A percentile compares a stretch with the other conserved stretches of the same genome.
Conservation (phyloP, 64 coral and sea anemone genomes). For the Montipora cactus region DNA sequence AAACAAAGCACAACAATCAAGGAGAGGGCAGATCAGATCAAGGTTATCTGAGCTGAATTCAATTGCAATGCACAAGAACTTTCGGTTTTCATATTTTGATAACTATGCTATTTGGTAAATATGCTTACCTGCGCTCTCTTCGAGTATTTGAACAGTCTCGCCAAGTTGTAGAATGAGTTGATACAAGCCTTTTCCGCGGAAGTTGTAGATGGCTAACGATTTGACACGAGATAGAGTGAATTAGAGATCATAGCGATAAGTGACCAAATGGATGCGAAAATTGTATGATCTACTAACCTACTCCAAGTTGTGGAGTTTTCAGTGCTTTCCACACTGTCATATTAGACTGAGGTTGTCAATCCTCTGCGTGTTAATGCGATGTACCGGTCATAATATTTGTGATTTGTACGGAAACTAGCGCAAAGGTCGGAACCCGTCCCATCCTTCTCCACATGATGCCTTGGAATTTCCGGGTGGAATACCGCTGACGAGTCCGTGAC, state of each 20-base stretch:
- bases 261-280: background rate
- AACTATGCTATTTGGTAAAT: background rate
- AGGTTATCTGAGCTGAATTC: too few species aligned
- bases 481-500: background rate
- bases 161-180: constrained; percentile 69
- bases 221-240: background rate
- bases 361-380: background rate
- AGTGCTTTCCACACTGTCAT: constrained; percentile 70
- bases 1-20: background rate
- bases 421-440: background rate
- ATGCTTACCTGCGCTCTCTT: constrained; percentile 58
- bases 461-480: constrained; percentile 55
- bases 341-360: background rate
- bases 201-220: constrained; percentile 67
- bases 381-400: background rate
- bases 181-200: constrained; percentile 55
- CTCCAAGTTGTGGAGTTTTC: constrained; percentile 47
- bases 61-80: background rate
- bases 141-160: constrained; percentile 72
- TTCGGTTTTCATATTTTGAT: background rate
- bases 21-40: too few species aligned
- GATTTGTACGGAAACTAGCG: background rate
- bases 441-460: background rate
- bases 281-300: constrained; percentile 21
- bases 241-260: background rate